Base-by-base conservation (phyloP, 2,113 vertebrate species). In the Trinectes maculatus region DNA sequence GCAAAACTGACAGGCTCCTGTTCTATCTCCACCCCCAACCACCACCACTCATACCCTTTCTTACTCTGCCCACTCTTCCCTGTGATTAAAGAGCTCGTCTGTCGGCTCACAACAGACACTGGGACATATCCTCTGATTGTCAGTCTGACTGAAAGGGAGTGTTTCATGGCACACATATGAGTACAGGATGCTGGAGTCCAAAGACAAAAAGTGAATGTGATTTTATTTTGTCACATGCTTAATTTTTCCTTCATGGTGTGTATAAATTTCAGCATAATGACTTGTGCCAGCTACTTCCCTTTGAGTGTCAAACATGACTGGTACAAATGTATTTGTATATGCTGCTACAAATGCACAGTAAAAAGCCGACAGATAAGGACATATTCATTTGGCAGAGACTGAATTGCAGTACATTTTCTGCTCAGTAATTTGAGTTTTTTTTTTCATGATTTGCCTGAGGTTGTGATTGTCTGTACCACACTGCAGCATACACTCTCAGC, bases 1-100 rank as follows among this genome's bases (percentile, higher is more conserved):
- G 83, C 77, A 86, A 90, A 91, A 87, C 89, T 91, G 91, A 92
- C 91, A 93, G 88, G 66, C 87, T 82, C 67, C 77, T 51, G 59
- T 72, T 57, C 71, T 24, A 6, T 55, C 46, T 18, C 8, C 47
- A 33, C 28, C 36, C 25, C n/a, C 37, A 37, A 40, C 31, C 61
- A 31, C 43, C 53, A 29, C 36, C 52, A 47, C 62, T 72, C 59
- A 61, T 54, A 85, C 67, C 69, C 29, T 71, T 58, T 59, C 81
- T 77, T 48, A 74, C 74, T 67, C 49, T 65, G 70, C 57, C 70
- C 62, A 79, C 71, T 73, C 82, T 80, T 89, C 66, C 73, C 62
- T 52, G 64, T 90, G 89, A 91, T 92, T 87, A 92, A 91, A 92
- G 88, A 84, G 21, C 59, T 68, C 72, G 60, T 81, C 74, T 80